Base-by-base conservation (phyloP, 2,888 invertebrate species). In the Cheilosia grossa region DNA sequence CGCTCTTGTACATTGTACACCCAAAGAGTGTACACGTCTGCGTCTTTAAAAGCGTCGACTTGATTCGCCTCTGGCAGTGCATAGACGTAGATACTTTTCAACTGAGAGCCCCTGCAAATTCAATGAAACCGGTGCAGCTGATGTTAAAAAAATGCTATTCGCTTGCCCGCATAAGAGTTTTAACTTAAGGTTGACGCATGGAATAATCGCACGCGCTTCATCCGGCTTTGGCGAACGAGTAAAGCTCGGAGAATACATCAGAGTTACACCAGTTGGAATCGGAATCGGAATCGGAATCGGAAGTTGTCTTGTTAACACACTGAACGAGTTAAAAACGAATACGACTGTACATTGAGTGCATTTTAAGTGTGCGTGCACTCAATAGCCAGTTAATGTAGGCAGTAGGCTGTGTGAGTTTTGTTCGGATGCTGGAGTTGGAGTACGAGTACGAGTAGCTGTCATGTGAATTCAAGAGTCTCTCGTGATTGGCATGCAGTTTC, bases 401-500 rank as follows among this genome's bases (percentile, higher is more conserved):
- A 30, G 9, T 9, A 70, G 47, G 56, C 58, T 63, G 47, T 21
- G 42, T 33, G 44, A 21, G 51, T 30, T 24, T 42, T 21, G 17
- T 24, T 51, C 9, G 37, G 64, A 74, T 74, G 74, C 74, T 74
- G 74, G 7, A 47, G 17, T 47, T 37, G 37, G 37, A 37, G 10
- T 37, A 10, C 10, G 21, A 56, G 42, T 49, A 49, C 51, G 21
- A 21, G 21, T 21, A 21, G 1, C 21, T 21, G 3, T 19, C n/a
- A 21, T 61, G 59, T 54, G 69, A 37, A 61, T 54, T 61, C 17
- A 47, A 67, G 44, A 54, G 15, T 17, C 59, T 69, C 15, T 79
- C 58, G 64, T 79, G 64, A 79, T 53, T 56, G 53, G 89, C 88
- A 90, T 90, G 89, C 88, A 89, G 88, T 90, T 90, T 90, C 90